These are phyloP conservation scores for Anagyrus pseudococci DNA, from an alignment of 2,888 invertebrate species.

Conservation along the genomic window DNA sequence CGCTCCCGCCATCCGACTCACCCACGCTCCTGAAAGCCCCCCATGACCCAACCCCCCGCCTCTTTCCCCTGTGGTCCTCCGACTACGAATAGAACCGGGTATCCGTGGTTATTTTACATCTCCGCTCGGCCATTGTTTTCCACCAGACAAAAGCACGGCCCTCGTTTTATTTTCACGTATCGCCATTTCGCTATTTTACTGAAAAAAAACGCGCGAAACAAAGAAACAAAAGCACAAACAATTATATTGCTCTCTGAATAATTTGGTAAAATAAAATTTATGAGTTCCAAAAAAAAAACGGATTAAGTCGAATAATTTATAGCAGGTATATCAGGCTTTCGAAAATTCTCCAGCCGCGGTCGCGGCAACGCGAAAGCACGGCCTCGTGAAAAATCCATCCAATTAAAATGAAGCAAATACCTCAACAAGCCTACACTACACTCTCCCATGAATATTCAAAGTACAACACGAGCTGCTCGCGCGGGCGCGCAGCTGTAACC, in stretches of 20 bases:
- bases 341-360: no score
- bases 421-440: no score
- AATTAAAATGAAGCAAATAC: no score
- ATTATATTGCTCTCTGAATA: not conserved
- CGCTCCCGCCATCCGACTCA: conserved; percentile 10
- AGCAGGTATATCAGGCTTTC: no score
- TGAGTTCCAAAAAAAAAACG: no score
- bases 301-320: no score
- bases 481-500: no score
- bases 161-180: conserved; percentile 31
- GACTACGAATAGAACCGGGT: conserved; percentile 34
- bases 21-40: not conserved
- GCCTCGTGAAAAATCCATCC: no score
- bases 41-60: not conserved
- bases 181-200: conserved; percentile 1
- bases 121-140: conserved; percentile 45
- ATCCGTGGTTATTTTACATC: conserved; percentile 48
- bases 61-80: conserved; percentile 20
- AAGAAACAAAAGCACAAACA: conserved; percentile 3
- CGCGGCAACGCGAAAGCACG: no score
- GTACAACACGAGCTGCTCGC: no score
- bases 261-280: not conserved
- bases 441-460: no score
- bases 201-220: no score
- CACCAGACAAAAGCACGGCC: conserved; percentile 26